phyloP scores from a whole-genome alignment of 2,113 vertebrate species.

The Corythoichthys haematopterus region DNA sequence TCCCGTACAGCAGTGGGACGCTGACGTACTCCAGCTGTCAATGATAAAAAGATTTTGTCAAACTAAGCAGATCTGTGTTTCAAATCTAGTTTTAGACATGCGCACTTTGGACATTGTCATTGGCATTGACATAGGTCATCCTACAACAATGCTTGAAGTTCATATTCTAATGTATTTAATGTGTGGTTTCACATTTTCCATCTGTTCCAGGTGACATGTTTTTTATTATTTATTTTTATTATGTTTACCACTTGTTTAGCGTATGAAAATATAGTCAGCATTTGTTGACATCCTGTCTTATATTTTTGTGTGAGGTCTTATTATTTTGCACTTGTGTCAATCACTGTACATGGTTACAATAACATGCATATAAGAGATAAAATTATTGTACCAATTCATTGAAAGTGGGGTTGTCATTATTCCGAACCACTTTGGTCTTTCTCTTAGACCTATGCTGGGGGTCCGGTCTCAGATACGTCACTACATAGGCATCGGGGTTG shows the following conservation, averaged over 20 bases:
- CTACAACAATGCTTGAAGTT: neutral
- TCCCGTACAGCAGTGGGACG: slow-evolving; percentile 65
- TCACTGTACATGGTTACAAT: neutral
- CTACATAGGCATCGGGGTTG: slow-evolving; percentile 77
- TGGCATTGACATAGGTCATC: too few relatives aligned
- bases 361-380: neutral
- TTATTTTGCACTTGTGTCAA: too few relatives aligned
- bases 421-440: slow-evolving; percentile 80
- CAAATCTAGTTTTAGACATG: neutral
- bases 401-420: slow-evolving; percentile 80
- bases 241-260: neutral
- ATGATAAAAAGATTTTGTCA: slow-evolving; percentile 11
- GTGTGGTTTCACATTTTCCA: neutral
- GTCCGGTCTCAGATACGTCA: slow-evolving; percentile 77
- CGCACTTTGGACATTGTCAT: too few relatives aligned
- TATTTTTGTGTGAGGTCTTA: too few relatives aligned
- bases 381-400: slow-evolving; percentile 79
- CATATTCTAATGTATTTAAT: neutral
- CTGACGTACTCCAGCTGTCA: slow-evolving; percentile 73
- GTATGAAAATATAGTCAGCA: too few relatives aligned
- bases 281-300: too few relatives aligned
- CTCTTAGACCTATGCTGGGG: slow-evolving; percentile 67
- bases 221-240: neutral
- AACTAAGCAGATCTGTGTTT: neutral
- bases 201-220: too few relatives aligned